Evolutionary conservation across 1,140 invertebrate genomes (phyloP).

Genomic region (Drosophila equinoxialis): DNA sequence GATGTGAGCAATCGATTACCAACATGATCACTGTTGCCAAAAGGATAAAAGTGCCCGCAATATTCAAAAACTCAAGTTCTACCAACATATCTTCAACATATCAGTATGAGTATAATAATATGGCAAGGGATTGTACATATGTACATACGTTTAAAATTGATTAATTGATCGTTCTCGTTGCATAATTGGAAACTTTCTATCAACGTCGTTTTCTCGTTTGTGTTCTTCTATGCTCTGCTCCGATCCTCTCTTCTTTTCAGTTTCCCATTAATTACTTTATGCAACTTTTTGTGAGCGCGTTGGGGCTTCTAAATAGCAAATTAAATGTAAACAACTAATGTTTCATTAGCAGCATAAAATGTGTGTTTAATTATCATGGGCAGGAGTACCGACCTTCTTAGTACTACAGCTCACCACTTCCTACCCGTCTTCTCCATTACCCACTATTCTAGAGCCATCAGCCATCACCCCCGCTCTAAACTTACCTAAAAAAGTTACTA

Average conservation of each 20-base stretch:
- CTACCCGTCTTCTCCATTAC: not conserved
- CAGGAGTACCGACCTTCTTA: not conserved
- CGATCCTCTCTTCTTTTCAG: not conserved
- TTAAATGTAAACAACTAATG: slow-evolving; percentile 81
- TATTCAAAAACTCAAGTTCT: too few species aligned
- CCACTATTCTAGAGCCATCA: too few species aligned
- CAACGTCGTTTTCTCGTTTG: not conserved
- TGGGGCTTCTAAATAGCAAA: slow-evolving; percentile 67
- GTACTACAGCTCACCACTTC: too few species aligned
- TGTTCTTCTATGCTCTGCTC: not conserved
- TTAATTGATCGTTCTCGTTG: not conserved
- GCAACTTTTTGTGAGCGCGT: slow-evolving; percentile 22
- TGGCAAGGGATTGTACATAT: too few species aligned
- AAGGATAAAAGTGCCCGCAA: too few species aligned
- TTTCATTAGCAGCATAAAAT: slow-evolving; percentile 81
- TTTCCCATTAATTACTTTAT: slow-evolving; percentile 33
- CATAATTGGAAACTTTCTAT: not conserved
- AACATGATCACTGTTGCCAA: too few species aligned
- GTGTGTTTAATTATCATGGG: slow-evolving; percentile 76
- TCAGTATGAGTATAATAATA: too few species aligned
- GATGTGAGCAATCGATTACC: too few species aligned
- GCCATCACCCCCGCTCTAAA: slow-evolving; percentile 51
- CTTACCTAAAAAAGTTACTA: slow-evolving; percentile 77
- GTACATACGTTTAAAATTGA: not conserved
- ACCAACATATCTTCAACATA: too few species aligned